A percentile compares a stretch with the other conserved stretches of the same genome.
These are phyloP conservation scores for Pristiophorus japonicus DNA, from an alignment of 2,113 vertebrate genomes.

Conservation along the genomic window DNA sequence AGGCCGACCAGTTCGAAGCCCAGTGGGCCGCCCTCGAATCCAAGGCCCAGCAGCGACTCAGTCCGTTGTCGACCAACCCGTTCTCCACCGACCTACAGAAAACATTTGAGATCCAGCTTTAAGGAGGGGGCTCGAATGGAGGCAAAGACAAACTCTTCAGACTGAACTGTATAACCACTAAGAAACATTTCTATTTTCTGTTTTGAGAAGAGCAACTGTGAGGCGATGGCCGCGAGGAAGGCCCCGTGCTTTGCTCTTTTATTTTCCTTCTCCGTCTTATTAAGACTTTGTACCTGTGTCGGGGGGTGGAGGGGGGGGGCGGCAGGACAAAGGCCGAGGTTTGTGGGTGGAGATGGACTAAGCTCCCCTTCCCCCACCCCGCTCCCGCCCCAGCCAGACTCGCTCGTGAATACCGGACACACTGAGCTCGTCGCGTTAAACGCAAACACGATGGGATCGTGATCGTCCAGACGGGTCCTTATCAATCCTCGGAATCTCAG, in stretches of 20 bases:
- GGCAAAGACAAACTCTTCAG: neutral
- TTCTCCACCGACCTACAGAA: slow-evolving; percentile 82
- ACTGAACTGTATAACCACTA: neutral
- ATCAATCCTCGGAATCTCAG: neutral
- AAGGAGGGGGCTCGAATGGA: no score
- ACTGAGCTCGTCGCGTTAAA: no score
- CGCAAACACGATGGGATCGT: no score
- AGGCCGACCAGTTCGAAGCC: slow-evolving; percentile 78
- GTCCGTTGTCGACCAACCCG: slow-evolving; percentile 57
- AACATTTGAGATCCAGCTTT: slow-evolving; percentile 86
- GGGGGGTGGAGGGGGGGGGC: no score
- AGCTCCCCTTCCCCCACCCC: neutral
- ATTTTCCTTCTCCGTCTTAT: neutral
- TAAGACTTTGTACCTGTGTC: neutral
- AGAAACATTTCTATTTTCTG: neutral
- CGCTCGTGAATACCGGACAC: neutral
- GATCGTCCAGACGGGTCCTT: neutral
- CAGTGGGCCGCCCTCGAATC: slow-evolving; percentile 82
- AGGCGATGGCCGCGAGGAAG: neutral
- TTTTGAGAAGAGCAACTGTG: neutral
- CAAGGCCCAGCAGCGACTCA: slow-evolving; percentile 57
- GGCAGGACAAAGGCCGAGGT: neutral
- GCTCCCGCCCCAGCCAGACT: neutral
- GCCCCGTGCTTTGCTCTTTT: neutral
- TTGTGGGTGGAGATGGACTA: neutral